Evolutionary conservation across 2,113 vertebrate genomes (phyloP), one percentile per base, ranked within the genome.

Genomic region (Rhinichthys klamathensis): DNA sequence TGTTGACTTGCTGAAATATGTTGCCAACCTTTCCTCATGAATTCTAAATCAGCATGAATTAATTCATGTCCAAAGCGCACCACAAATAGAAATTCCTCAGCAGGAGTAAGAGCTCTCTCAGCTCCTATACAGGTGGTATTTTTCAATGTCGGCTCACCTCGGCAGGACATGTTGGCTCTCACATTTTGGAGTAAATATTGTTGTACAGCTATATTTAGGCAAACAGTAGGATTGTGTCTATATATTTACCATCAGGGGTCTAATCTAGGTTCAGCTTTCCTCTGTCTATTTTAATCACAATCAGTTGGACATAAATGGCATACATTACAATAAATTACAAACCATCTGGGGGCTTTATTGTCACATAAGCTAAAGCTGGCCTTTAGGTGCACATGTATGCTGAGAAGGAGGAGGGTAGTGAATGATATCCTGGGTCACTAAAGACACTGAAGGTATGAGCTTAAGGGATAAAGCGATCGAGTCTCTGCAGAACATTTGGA

Each of bases 11-110:
- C 76, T 90, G 87, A 90, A 89, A 86, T 73, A 88, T 80, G 81
- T 84, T 86, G 56, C 76, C 74, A 84, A 82, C 76, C 58, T 32
- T 84, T 84, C 78, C 80, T 88, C 88, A 89, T 89, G 81, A 88
- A 88, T 91, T 87, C 82, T 74, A 89, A 87, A 89, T 89, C 84
- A 80, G 80, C 54, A 60, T 73, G 67, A 89, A 88, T 89, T 89
- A 89, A 88, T 89, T 84, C 72, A 82, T 82, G 87, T 87, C 84
- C 73, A 80, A 83, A 83, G 82, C 30, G 25, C 74, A 46, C 77
- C 74, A 30, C 73, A 87, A 86, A 88, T 86, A 87, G 85, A 86
- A 78, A 73, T 86, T 78, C 27, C 25, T 80, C 51, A 73, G 70
- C 35, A 63, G 76, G 60, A 86, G 78, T 49, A 61, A 41, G 51